Conservation (phyloP, 2,888 invertebrate species). For the Heliconius charithonia region DNA sequence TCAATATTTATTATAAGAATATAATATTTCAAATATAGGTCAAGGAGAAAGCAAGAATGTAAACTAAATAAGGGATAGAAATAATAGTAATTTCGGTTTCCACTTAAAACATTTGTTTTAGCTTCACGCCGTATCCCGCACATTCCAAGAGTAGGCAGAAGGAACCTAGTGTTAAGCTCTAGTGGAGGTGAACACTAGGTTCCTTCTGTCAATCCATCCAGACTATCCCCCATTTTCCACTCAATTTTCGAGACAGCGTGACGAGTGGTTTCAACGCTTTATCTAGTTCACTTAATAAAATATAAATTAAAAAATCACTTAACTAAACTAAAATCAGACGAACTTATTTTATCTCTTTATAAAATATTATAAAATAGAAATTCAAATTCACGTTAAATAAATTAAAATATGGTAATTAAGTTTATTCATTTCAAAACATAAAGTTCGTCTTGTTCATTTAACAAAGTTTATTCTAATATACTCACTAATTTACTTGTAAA, state of each 20-base stretch:
- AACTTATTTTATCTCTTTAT: too few species aligned
- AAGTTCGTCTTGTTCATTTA: slow-evolving; percentile 2
- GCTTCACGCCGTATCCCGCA: not conserved
- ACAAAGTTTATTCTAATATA: not conserved
- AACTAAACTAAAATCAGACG: too few species aligned
- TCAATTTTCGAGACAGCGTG: too few species aligned
- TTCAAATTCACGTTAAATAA: not conserved
- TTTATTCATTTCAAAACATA: slow-evolving; percentile 1
- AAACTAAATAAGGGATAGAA: not conserved
- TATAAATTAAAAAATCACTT: too few species aligned
- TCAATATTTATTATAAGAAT: too few species aligned
- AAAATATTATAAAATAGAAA: not conserved
- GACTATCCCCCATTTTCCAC: too few species aligned
- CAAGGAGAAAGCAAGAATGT: not conserved
- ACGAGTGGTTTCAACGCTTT: too few species aligned
- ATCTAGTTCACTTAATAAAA: too few species aligned
- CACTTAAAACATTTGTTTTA: not conserved
- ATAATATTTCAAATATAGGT: not conserved
- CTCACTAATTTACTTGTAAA: slow-evolving; percentile 3
- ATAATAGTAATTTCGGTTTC: not conserved
- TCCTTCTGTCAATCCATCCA: too few species aligned
- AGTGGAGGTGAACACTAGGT: too few species aligned
- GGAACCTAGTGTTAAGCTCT: too few species aligned
- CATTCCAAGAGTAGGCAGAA: too few species aligned
- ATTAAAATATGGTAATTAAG: slow-evolving; percentile 5